Evolutionary conservation across 1,140 invertebrate species (phyloP), one percentile per base, ranked within the genome.

Genomic region (Antheraea mylitta): DNA sequence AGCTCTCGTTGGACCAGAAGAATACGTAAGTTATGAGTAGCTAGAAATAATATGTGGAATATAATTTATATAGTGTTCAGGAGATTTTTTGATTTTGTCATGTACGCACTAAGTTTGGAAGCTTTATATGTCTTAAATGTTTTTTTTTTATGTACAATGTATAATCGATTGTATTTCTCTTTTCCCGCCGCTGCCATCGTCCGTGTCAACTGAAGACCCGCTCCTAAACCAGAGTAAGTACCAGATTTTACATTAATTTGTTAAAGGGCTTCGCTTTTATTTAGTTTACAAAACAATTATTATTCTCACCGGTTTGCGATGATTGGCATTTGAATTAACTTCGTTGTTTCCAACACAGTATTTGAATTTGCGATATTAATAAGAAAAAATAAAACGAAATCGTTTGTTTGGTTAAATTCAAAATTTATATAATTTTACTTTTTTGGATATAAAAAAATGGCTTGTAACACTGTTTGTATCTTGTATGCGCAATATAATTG

Each of bases 211-310:
- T 77, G 83, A 86, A 92, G 91, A 82, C 92, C 92, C 80, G 91
- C 91, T 83, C 88, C 91, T 81, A 92, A 89, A 85, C 91, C 81
- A 85, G 91, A 92, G 91, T 93, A 88, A 92, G 91, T 92, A 87
- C 69, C 53, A 69, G 60, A 10, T 13, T 61, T 59, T 64, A 18
- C 59, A 68, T 76, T 62, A 66, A 68, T 59, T 65, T 58, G 64
- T 68, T 74, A 67, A 67, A 70, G 63, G 69, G 89, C 89, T 90
- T 91, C 69, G 87, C 89, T 91, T 91, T 67, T 84, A 83, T 16
- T 53, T 53, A 53, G 45, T 53, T 53, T 53, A 53, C 81, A 76
- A 65, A 76, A 75, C 71, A 64, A 77, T 82, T 75, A 80, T 72
- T 64, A 69, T 75, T 30, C 75, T 77, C 68, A 79, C 72, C 74